A percentile compares a stretch with the other conserved stretches of the same genome.
These are phyloP conservation scores for Tachysurus vachellii DNA, from an alignment of 2,113 vertebrate species.

Conservation along the genomic window DNA sequence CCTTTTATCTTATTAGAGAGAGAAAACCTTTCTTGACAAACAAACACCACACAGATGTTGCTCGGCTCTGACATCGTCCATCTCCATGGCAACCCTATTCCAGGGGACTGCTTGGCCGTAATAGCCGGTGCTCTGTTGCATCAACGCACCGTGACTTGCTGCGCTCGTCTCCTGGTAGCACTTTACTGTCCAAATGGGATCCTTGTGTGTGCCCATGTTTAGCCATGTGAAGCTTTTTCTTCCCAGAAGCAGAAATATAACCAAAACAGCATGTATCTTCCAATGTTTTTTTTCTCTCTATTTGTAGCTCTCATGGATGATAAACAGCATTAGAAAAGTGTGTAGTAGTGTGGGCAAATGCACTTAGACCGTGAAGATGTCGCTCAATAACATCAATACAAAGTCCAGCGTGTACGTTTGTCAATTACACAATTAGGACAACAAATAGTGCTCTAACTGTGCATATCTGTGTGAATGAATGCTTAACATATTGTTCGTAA, in stretches of 20 bases:
- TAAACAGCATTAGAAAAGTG: background rate
- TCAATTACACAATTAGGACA: background rate
- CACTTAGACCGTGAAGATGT: background rate
- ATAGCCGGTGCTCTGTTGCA: slow-evolving; percentile 62
- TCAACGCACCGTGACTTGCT: slow-evolving; percentile 63
- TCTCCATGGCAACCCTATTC: slow-evolving; percentile 72
- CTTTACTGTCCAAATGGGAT: slow-evolving; percentile 45
- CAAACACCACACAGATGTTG: slow-evolving; percentile 64
- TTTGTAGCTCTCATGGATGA: background rate
- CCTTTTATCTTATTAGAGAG: slow-evolving; percentile 46
- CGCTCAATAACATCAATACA: slow-evolving; percentile 8
- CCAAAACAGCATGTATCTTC: slow-evolving; percentile 17
- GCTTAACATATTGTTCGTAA: background rate
- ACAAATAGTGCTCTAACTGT: background rate
- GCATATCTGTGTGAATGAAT: background rate
- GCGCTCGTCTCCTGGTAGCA: slow-evolving; percentile 52
- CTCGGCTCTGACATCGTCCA: slow-evolving; percentile 68
- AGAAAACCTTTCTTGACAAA: slow-evolving; percentile 61
- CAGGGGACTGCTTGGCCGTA: slow-evolving; percentile 61
- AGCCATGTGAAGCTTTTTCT: slow-evolving; percentile 20
- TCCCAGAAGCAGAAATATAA: slow-evolving; percentile 19
- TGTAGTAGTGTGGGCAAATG: background rate
- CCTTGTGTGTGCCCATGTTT: slow-evolving; percentile 25
- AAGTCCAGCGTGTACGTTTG: background rate
- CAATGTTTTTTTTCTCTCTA: background rate